These are phyloP conservation scores for Bombus superbus DNA, from an alignment of 1,140 invertebrate genomes.

Conservation along the genomic window DNA sequence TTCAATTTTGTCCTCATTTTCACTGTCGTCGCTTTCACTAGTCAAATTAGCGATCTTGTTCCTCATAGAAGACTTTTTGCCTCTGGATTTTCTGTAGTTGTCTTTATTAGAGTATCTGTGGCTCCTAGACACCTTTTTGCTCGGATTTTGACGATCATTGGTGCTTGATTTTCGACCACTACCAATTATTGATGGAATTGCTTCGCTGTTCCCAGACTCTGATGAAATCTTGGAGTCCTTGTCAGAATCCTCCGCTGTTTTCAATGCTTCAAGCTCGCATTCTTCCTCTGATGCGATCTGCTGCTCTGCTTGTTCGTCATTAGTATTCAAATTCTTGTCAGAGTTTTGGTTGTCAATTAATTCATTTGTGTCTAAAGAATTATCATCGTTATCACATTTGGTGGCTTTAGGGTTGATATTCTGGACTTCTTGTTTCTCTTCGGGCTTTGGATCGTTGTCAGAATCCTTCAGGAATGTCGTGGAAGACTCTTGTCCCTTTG, in stretches of 20 bases:
- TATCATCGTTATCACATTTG: conserved; percentile 74
- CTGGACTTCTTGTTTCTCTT: background rate
- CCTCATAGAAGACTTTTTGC: conserved; percentile 30
- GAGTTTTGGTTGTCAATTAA: conserved; percentile 71
- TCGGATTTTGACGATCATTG: background rate
- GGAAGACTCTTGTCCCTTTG: background rate
- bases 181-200: background rate
- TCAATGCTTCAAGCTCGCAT: background rate
- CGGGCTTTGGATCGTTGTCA: conserved; percentile 35
- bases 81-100: conserved; percentile 47
- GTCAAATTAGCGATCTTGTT: conserved; percentile 41
- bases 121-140: conserved; percentile 25
- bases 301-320: background rate
- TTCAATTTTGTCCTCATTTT: conserved; percentile 59
- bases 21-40: conserved; percentile 71
- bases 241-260: background rate
- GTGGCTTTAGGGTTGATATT: conserved; percentile 31
- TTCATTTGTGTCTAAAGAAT: conserved; percentile 67
- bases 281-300: conserved; percentile 14
- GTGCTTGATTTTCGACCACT: background rate
- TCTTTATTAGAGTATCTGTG: conserved; percentile 28
- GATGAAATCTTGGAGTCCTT: conserved; percentile 12
- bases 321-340: conserved; percentile 63
- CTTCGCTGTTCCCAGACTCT: conserved; percentile 26
- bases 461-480: background rate